A percentile compares a stretch with the other conserved stretches of the same genome.
phyloP scores from a whole-genome alignment of 2,797 vertebrate species.

The Sebastiscus tertius region DNA sequence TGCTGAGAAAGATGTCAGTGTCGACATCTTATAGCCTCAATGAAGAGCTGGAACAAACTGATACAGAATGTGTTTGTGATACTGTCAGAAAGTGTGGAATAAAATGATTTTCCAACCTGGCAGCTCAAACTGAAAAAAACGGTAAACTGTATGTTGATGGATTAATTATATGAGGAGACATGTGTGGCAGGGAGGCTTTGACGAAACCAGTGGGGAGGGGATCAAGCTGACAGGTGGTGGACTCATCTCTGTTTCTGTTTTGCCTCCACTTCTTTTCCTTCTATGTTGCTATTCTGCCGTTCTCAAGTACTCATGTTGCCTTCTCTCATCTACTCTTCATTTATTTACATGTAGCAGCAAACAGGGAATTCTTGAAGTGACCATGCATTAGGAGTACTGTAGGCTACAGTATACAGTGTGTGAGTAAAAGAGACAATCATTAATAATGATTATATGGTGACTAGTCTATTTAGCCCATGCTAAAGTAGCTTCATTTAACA shows the following conservation, averaged over 20 bases:
- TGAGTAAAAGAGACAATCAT: constrained; percentile 33
- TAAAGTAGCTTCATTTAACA: constrained; percentile 59
- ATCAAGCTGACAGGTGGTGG: neutral
- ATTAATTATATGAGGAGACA: neutral
- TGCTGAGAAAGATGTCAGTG: neutral
- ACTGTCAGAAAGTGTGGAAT: neutral
- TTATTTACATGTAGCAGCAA: neutral
- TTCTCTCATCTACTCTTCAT: neutral
- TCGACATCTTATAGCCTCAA: neutral
- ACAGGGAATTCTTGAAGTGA: neutral
- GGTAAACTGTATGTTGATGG: neutral
- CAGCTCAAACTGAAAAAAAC: neutral
- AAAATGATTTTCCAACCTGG: neutral
- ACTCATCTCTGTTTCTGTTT: constrained; percentile 29
- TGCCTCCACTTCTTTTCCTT: neutral
- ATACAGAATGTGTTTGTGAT: neutral
- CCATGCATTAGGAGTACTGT: neutral
- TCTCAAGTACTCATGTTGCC: neutral
- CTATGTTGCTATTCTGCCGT: neutral
- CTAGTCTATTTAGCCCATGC: constrained; percentile 47
- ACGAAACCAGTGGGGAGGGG: neutral
- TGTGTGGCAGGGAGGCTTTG: neutral
- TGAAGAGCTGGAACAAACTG: neutral
- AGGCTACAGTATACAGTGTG: neutral
- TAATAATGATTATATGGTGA: constrained; percentile 60